Evolutionary conservation across 92 coral and sea anemone genomes (phyloP).

Genomic region (Umimayanthus chanpuru): DNA sequence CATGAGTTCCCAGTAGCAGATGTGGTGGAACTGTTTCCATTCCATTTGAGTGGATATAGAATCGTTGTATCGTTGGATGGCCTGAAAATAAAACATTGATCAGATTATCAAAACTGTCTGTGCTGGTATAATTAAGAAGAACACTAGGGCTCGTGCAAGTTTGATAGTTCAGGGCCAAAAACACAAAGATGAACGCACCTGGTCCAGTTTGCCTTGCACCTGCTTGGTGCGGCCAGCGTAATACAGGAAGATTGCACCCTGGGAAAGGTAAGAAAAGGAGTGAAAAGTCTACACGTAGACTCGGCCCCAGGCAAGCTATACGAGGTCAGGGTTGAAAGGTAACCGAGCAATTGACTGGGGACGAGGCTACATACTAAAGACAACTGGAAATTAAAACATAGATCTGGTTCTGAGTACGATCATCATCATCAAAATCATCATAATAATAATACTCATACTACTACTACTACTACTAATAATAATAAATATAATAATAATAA

Average conservation of each 20-base stretch:
- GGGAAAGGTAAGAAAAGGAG: not conserved
- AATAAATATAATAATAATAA: too few relatives aligned
- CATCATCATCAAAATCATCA: too few relatives aligned
- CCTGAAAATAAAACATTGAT: conserved; percentile 54
- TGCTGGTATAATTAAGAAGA: too few relatives aligned
- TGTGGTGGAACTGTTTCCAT: conserved; percentile 99
- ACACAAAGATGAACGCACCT: conserved; percentile 56
- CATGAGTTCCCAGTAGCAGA: conserved; percentile 98
- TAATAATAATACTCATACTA: too few relatives aligned
- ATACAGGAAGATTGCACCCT: conserved; percentile 97
- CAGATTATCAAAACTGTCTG: not conserved
- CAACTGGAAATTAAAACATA: too few relatives aligned
- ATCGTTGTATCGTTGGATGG: conserved; percentile 73
- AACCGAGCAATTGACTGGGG: too few relatives aligned
- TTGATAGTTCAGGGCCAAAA: not conserved
- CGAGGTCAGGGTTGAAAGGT: not conserved
- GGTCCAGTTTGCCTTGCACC: conserved; percentile 87
- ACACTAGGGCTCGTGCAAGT: not conserved
- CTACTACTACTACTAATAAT: too few relatives aligned
- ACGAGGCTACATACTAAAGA: too few relatives aligned
- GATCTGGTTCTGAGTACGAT: too few relatives aligned
- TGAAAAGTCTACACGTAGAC: not conserved
- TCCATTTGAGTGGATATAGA: conserved; percentile 92
- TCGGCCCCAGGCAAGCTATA: not conserved
- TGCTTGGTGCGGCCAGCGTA: conserved; percentile 95